Conservation (phyloP, 1,140 invertebrate genomes). For the Lysiphlebus fabarum region DNA sequence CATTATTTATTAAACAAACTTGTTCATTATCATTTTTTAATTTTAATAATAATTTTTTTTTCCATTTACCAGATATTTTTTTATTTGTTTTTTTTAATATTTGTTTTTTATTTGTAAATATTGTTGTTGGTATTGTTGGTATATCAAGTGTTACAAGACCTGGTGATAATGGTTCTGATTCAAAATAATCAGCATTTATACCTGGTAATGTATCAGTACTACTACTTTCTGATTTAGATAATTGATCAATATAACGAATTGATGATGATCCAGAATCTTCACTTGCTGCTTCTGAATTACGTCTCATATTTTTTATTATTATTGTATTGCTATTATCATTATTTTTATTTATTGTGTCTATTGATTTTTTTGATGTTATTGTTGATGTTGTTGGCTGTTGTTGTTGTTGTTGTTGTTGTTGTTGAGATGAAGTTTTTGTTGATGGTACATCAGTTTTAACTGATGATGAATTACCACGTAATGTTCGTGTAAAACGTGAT, state of each 20-base stretch:
- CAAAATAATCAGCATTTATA: constrained; percentile 46
- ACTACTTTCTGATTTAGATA: constrained; percentile 41
- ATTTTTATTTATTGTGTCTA: constrained; percentile 25
- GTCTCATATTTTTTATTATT: constrained; percentile 4
- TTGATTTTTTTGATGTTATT: constrained; percentile 1
- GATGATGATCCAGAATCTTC: constrained; percentile 46
- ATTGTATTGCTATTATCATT: too few species aligned
- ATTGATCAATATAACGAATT: constrained; percentile 49
- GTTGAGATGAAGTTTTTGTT: background rate
- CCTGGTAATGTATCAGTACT: constrained; percentile 50
- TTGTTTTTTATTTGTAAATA: background rate
- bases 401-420: constrained; percentile 4
- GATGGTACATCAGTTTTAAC: constrained; percentile 26
- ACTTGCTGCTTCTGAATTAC: constrained; percentile 46
- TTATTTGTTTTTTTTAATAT: background rate
- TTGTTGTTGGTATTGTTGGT: constrained; percentile 33
- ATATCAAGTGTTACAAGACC: constrained; percentile 34
- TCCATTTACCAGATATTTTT: constrained; percentile 1
- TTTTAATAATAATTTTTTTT: constrained; percentile 1
- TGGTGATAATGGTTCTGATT: constrained; percentile 44
- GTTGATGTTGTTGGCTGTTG: constrained; percentile 19
- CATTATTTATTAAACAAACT: background rate
- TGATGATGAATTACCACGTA: constrained; percentile 30
- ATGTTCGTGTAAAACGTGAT: constrained; percentile 48
- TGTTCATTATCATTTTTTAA: background rate